These are phyloP conservation scores for Danio kyathit DNA, from an alignment of 2,797 vertebrate genomes.

Conservation along the genomic window DNA sequence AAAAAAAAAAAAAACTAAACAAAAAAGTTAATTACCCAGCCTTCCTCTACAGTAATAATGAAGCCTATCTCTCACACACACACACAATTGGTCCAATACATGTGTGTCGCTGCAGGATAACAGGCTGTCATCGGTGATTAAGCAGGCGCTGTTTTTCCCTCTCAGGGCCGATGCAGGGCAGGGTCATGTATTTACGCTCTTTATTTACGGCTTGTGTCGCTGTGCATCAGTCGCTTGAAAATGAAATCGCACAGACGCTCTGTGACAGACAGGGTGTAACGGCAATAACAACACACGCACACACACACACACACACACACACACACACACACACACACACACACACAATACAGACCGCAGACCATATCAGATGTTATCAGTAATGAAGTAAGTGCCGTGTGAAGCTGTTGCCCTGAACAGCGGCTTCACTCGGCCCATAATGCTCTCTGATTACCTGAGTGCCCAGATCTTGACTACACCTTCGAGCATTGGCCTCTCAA, in stretches of 20 bases:
- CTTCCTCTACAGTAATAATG: constrained; percentile 11
- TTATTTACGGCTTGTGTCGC: constrained; percentile 74
- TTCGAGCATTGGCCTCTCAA: constrained; percentile 4
- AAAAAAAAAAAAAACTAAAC: too few species aligned
- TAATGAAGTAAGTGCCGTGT: constrained; percentile 25
- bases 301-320: not conserved
- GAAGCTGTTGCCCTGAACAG: not conserved
- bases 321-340: not conserved
- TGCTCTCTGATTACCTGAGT: constrained; percentile 40
- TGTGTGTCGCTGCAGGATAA: constrained; percentile 61
- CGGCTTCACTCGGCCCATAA: constrained; percentile 24
- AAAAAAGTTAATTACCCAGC: not conserved
- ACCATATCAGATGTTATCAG: constrained; percentile 22
- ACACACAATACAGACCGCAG: not conserved
- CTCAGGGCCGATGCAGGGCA: constrained; percentile 50
- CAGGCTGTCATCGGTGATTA: constrained; percentile 70
- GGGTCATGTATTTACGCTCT: constrained; percentile 68
- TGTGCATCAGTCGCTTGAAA: constrained; percentile 37
- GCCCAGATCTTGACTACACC: constrained; percentile 19
- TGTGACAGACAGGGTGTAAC: constrained; percentile 32
- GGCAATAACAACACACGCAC: constrained; percentile 22
- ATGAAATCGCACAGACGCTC: constrained; percentile 37
- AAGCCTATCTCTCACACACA: constrained; percentile 38
- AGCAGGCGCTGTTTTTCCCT: constrained; percentile 61
- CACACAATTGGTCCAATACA: constrained; percentile 20